phyloP scores from a whole-genome alignment of 2,888 invertebrate species.

The Hyposoter didymator region DNA sequence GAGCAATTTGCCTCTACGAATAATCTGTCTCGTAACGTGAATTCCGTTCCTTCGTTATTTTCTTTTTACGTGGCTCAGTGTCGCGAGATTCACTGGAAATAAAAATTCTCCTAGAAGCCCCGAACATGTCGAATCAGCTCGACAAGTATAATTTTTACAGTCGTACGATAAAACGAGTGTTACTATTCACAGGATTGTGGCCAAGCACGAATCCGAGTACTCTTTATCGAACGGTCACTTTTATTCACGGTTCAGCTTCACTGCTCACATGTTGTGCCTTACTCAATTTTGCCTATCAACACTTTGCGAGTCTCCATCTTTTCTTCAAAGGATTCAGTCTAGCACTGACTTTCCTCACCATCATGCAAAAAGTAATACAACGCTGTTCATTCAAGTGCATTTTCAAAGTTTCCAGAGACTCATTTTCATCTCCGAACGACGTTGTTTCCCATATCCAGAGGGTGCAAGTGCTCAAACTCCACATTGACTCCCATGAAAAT shows the following conservation, averaged over 20 bases:
- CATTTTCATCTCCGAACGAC: not conserved
- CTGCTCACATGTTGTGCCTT: constrained; percentile 19
- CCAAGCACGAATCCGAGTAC: constrained; percentile 6
- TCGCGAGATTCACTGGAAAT: not conserved
- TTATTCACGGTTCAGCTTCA: constrained; percentile 13
- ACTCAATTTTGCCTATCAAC: constrained; percentile 42
- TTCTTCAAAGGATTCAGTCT: constrained; percentile 49
- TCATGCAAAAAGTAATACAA: constrained; percentile 45
- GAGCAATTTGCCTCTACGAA: not conserved
- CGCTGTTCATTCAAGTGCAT: not conserved
- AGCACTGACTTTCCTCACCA: constrained; percentile 36
- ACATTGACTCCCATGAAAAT: not conserved
- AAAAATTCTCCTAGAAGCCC: not conserved
- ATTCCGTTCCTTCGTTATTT: not conserved
- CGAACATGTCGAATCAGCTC: not conserved
- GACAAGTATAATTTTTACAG: constrained; percentile 25
- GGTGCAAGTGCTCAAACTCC: not conserved
- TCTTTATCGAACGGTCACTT: constrained; percentile 12
- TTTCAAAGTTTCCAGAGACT: not conserved
- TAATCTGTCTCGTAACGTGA: not conserved
- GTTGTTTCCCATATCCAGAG: not conserved
- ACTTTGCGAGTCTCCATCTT: constrained; percentile 32
- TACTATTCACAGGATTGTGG: constrained; percentile 57
- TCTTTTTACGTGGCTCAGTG: not conserved
- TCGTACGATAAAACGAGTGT: constrained; percentile 30